Conservation (phyloP, 2,113 vertebrate species). For the Cercocebus atys region DNA sequence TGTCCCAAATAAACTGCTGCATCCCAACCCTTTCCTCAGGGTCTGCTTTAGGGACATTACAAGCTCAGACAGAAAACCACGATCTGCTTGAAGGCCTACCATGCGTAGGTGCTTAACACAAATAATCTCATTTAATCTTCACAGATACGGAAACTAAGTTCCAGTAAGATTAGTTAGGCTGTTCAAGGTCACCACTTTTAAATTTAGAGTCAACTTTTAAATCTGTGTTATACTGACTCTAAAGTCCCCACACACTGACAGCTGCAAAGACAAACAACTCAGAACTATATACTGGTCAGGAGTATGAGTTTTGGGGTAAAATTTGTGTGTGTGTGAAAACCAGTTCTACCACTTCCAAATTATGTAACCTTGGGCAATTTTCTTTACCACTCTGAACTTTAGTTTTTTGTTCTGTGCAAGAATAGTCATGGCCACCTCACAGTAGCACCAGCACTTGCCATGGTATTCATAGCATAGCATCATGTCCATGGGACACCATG, state of each 20-base stretch:
- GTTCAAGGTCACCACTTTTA: neutral
- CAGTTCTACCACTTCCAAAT: neutral
- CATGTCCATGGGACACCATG: neutral
- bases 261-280: neutral
- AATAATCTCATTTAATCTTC: neutral
- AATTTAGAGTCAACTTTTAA: neutral
- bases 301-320: neutral
- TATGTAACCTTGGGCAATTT: neutral
- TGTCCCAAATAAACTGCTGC: neutral
- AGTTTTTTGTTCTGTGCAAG: neutral
- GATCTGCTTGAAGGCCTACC: neutral
- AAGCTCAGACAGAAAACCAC: neutral
- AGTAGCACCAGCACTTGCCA: neutral
- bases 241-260: neutral
- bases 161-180: neutral
- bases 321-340: neutral
- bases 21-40: neutral
- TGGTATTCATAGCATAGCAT: neutral
- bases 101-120: neutral
- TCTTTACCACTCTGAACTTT: neutral
- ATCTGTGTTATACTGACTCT: neutral
- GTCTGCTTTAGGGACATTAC: neutral
- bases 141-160: neutral
- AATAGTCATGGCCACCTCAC: neutral
- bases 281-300: neutral